A percentile compares a stretch with the other conserved stretches of the same genome.
Evolutionary conservation across 2,113 vertebrate species (phyloP).

Genomic region (Benitochromis conjunctus): DNA sequence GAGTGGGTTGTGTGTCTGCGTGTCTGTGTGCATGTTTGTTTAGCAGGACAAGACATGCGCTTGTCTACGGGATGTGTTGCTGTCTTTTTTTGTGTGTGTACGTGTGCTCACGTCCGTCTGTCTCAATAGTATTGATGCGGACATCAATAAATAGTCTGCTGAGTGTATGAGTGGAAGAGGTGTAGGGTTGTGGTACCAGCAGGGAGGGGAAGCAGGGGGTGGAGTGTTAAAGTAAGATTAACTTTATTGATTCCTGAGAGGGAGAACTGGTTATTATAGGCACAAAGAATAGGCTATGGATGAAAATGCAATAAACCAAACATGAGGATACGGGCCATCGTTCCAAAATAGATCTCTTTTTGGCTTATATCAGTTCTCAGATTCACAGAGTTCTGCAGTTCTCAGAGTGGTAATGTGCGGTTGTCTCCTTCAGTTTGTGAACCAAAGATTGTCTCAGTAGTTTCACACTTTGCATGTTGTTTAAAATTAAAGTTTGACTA

Average conservation of each 20-base stretch:
- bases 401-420: neutral
- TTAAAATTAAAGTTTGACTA: neutral
- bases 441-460: neutral
- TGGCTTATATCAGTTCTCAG: neutral
- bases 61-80: constrained; percentile 11
- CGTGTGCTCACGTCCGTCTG: neutral
- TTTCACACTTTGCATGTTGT: neutral
- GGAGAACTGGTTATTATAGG: constrained; percentile 26
- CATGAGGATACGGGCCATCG: neutral
- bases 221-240: constrained; percentile 45
- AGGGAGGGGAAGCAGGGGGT: neutral
- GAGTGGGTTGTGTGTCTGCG: neutral
- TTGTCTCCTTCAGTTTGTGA: neutral
- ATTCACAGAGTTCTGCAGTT: neutral
- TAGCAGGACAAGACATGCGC: constrained; percentile 22
- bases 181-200: neutral
- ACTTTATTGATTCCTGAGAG: constrained; percentile 39
- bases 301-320: constrained; percentile 19
- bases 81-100: neutral
- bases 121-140: constrained; percentile 9
- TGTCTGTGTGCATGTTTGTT: neutral
- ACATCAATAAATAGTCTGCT: constrained; percentile 20
- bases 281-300: constrained; percentile 5
- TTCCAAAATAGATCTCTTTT: constrained; percentile 2
- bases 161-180: neutral